Percentiles rank a stretch among this genome's conserved stretches.
These are phyloP conservation scores for Anoplophora glabripennis DNA, from an alignment of 1,140 invertebrate species.

Conservation along the genomic window DNA sequence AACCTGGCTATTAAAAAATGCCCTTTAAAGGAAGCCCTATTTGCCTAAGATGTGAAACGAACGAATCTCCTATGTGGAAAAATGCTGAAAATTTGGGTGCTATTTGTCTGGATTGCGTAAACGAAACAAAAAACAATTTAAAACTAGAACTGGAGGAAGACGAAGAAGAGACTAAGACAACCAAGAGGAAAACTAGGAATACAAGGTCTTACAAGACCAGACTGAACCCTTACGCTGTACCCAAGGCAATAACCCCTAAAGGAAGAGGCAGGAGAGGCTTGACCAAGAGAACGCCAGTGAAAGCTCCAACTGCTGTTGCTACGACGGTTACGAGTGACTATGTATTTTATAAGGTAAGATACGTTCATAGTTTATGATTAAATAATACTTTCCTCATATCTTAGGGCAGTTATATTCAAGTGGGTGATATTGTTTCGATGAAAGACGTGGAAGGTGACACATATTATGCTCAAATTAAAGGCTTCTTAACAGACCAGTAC, in stretches of 20 bases:
- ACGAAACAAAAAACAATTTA: slow-evolving; percentile 47
- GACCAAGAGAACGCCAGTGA: slow-evolving; percentile 78
- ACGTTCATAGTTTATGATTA: not conserved
- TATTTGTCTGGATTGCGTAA: slow-evolving; percentile 60
- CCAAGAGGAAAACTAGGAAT: slow-evolving; percentile 54
- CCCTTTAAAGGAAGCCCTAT: slow-evolving; percentile 61
- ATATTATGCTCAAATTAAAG: slow-evolving; percentile 88
- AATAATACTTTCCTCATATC: slow-evolving; percentile 25
- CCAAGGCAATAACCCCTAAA: slow-evolving; percentile 57
- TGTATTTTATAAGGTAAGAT: slow-evolving; percentile 75
- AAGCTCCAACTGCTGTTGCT: slow-evolving; percentile 75
- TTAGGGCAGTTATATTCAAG: slow-evolving; percentile 79
- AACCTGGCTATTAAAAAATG: slow-evolving; percentile 48
- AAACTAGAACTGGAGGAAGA: slow-evolving; percentile 41
- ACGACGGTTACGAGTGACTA: slow-evolving; percentile 77
- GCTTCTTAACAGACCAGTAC: slow-evolving; percentile 87
- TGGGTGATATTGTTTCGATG: slow-evolving; percentile 88
- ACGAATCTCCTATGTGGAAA: slow-evolving; percentile 60
- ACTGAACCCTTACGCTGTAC: slow-evolving; percentile 41
- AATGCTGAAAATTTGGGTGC: slow-evolving; percentile 59
- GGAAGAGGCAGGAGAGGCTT: slow-evolving; percentile 73
- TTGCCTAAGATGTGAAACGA: slow-evolving; percentile 60
- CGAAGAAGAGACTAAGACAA: slow-evolving; percentile 43
- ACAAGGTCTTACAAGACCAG: slow-evolving; percentile 57
- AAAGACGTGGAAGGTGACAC: slow-evolving; percentile 72